A percentile compares a stretch with the other conserved stretches of the same genome.
These are phyloP conservation scores for Chelmon rostratus DNA, from an alignment of 2,797 vertebrate genomes.

Conservation along the genomic window DNA sequence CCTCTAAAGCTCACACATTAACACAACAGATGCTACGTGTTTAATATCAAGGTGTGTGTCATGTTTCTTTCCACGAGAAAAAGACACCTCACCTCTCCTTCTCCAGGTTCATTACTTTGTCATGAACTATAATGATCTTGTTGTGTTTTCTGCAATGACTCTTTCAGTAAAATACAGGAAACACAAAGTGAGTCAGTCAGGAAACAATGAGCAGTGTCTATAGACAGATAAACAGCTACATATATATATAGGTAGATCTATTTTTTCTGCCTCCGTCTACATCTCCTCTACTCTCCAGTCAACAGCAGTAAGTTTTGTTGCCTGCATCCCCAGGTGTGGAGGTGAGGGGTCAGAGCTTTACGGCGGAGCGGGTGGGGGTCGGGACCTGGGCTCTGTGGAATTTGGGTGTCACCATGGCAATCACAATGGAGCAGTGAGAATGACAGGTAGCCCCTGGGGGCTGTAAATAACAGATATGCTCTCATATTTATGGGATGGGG, in stretches of 20 bases:
- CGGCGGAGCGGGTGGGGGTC: conserved; percentile 73
- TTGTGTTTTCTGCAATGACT: too few relatives aligned
- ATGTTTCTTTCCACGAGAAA: neutral
- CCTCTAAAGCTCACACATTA: too few relatives aligned
- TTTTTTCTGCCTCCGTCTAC: neutral
- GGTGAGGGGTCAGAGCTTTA: conserved; percentile 81
- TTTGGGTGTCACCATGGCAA: conserved; percentile 80
- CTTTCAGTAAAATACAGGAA: too few relatives aligned
- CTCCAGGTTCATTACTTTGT: too few relatives aligned
- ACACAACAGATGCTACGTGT: too few relatives aligned
- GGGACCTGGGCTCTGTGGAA: conserved; percentile 78
- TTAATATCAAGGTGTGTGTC: too few relatives aligned
- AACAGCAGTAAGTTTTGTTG: conserved; percentile 58
- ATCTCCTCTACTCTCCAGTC: conserved; percentile 43
- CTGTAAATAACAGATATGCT: conserved; percentile 82
- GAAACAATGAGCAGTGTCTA: too few relatives aligned
- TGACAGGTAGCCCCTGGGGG: conserved; percentile 83
- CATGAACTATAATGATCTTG: too few relatives aligned
- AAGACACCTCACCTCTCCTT: too few relatives aligned
- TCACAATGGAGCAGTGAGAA: conserved; percentile 75
- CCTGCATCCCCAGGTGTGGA: conserved; percentile 82
- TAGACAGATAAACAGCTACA: too few relatives aligned
- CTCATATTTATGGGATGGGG: conserved; percentile 58
- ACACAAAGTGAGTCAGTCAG: too few relatives aligned
- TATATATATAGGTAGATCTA: neutral